Evolutionary conservation across 2,888 invertebrate species (phyloP), one percentile per base, ranked within the genome.

Genomic region (Prostheceraeus crozeri): DNA sequence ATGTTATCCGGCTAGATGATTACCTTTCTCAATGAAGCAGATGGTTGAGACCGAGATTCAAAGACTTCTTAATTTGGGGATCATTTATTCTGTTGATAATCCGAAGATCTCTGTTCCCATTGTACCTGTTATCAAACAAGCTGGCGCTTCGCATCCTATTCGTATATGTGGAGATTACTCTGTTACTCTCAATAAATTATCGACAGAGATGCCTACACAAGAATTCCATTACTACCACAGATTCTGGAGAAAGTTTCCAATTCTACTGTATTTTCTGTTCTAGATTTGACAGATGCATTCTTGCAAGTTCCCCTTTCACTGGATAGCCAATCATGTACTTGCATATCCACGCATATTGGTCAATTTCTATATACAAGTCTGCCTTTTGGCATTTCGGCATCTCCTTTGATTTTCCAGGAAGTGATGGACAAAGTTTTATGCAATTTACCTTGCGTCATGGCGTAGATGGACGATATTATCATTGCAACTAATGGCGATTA

Each of bases 351-450:
- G 3, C 57, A 57, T 21, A 16, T 57, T n/a, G 57, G 58, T 21
- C 23, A 58, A 6, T 57, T 57, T 33, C 28, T 28, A 2, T 57
- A 58, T 11, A 57, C 27, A 23, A 58, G 27, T n/a, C 23, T 57
- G 19, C 59, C 23, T 28, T 57, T 57, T 21, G 59, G 57, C 14
- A 59, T 57, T 19, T 57, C 57, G 6, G 57, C 57, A 19, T 56
- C 57, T 16, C 59, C 57, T 8, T 10, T 55, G 2, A 57, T 57
- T 16, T 57, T 57, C 25, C 57, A 57, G 31, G 57, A 57, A 58
- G 54, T 46, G 16, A 58, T 56, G 11, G 19, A 57, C 21, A 28
- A 55, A 2, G 57, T 57, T 56, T 19, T 57, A 4, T 58, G 25
- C 25, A 25, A 57, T 27, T 19, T 57, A 6, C 56, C 27, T 3